Evolutionary conservation across 2,888 invertebrate genomes (phyloP), one percentile per base, ranked within the genome.

Genomic region (Tolmerus cingulatus): DNA sequence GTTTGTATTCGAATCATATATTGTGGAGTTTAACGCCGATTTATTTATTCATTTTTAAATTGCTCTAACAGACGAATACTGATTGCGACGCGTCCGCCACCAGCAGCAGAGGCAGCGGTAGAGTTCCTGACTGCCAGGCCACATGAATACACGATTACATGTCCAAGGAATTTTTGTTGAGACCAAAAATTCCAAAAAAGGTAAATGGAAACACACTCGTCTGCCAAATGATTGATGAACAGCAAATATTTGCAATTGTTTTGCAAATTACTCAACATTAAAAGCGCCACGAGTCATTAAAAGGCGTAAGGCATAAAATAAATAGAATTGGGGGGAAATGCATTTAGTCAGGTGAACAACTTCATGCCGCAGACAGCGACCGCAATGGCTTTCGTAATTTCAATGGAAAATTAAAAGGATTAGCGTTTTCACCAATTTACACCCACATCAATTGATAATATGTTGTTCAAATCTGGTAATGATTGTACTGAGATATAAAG

Each of bases 31-130:
- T 85, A 85, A 74, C 74, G 84, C 85, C 85, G 74, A 85, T 85
- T 85, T 85, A 85, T 85, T 84, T 84, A 84, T 84, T 85, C 57
- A 74, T 85, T 85, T 85, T 85, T 74, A 85, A 85, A 85, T 85
- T 74, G 46, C 43, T 74, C 85, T 43, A 85, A 74, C 85, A 85
- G 74, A 85, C 74, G 85, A 85, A 74, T 85, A 85, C 57, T 74
- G 66, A 66, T 66, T 66, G 66, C 66, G 66, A 66, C 12, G 23
- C 12, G 57, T 23, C 57, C 19, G n/a, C 19, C 9, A 12, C 5
- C 46, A 40, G 8, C 40, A 40, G 51, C 19, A 8, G 51, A 4
- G n/a, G 51, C 51, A 1, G 16, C n/a, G 3, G 51, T n/a, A 74
- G 74, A 43, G 43, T 43, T 43, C 12, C 34, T 34, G 34, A 7